These are phyloP conservation scores for Anabas testudineus DNA, from an alignment of 2,797 vertebrate genomes.

Conservation along the genomic window DNA sequence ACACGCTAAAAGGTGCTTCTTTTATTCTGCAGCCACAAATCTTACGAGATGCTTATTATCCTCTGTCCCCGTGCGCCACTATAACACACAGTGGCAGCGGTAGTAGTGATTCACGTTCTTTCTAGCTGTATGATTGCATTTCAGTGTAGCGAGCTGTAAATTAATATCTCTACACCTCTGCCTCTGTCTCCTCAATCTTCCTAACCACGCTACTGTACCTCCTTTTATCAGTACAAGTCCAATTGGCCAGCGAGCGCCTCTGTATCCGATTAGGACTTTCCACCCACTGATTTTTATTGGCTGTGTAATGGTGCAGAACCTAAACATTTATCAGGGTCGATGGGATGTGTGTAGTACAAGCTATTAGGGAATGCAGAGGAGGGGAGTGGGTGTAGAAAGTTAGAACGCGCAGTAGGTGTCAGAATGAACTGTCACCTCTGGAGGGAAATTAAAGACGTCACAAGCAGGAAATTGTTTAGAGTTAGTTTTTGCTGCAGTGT, in stretches of 20 bases:
- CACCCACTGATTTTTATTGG: conserved; percentile 85
- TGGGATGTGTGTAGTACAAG: conserved; percentile 75
- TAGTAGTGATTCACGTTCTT: conserved; percentile 48
- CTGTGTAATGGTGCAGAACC: conserved; percentile 83
- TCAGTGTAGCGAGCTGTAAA: conserved; percentile 52
- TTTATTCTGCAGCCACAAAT: conserved; percentile 55
- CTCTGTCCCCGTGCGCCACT: conserved; percentile 32
- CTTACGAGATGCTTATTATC: conserved; percentile 51
- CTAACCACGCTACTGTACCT: conserved; percentile 48
- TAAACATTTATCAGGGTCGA: conserved; percentile 86
- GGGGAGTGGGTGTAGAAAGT: conserved; percentile 51
- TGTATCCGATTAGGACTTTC: conserved; percentile 79
- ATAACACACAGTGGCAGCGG: conserved; percentile 15
- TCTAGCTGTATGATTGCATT: conserved; percentile 49
- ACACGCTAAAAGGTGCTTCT: conserved; percentile 42
- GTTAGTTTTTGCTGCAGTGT: conserved; percentile 61
- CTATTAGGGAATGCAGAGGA: conserved; percentile 69
- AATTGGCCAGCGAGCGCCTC: conserved; percentile 70
- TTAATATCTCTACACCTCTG: conserved; percentile 48
- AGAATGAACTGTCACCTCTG: conserved; percentile 58
- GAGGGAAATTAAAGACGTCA: conserved; percentile 69
- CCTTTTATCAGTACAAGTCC: conserved; percentile 62
- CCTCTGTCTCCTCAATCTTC: conserved; percentile 49
- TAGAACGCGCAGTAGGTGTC: conserved; percentile 51
- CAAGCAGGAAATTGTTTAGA: conserved; percentile 55